Conservation (phyloP, 2,797 vertebrate species). For the Odontamblyopus rebecca region DNA sequence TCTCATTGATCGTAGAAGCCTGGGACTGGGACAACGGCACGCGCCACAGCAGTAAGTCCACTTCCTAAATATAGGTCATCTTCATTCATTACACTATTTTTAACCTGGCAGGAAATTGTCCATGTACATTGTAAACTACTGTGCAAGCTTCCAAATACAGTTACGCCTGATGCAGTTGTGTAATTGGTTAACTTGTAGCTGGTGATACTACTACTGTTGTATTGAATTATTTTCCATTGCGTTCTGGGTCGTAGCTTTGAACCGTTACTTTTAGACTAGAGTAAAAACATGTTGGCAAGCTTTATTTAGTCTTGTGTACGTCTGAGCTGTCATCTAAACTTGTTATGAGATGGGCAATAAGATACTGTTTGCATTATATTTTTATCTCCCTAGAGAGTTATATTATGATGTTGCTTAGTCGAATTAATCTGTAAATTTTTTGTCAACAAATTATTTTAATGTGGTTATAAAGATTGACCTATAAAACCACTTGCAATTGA, state of each 20-base stretch:
- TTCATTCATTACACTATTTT: background rate
- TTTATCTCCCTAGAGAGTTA: too few species aligned
- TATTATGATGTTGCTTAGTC: too few species aligned
- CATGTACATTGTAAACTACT: background rate
- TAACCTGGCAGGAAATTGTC: background rate
- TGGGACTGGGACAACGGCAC: slow-evolving; percentile 96
- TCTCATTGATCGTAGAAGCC: slow-evolving; percentile 90
- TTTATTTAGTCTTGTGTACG: too few species aligned
- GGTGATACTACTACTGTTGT: background rate
- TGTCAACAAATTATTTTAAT: too few species aligned
- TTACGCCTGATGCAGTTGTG: background rate
- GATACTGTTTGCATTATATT: too few species aligned
- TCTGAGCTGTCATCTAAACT: too few species aligned
- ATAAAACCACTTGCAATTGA: too few species aligned
- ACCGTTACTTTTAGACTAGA: background rate
- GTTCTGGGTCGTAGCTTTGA: background rate
- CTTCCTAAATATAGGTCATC: background rate
- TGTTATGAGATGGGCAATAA: too few species aligned
- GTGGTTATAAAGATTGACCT: too few species aligned
- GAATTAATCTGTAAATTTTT: too few species aligned
- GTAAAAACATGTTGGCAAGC: too few species aligned
- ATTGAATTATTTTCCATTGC: background rate
- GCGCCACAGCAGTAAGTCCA: slow-evolving; percentile 84
- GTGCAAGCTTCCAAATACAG: background rate
- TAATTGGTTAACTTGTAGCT: background rate